A percentile compares a stretch with the other conserved stretches of the same genome.
These are phyloP conservation scores for Epizoanthus ramosus DNA, from an alignment of 92 coral and sea anemone genomes.

Conservation along the genomic window DNA sequence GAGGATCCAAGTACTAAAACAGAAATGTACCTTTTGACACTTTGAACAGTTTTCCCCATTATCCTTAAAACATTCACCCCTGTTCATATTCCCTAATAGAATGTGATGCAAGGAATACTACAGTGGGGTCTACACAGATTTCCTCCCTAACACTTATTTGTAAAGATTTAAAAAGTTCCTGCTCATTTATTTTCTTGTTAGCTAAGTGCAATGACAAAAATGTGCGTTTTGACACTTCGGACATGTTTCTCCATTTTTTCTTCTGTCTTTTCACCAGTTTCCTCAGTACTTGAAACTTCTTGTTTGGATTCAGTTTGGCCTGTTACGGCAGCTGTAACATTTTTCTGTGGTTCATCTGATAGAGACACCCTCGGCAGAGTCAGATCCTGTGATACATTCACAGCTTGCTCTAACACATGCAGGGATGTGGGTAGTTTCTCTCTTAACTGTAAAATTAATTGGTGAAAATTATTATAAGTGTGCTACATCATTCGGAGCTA, in stretches of 20 bases:
- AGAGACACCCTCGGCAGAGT: conserved; percentile 12
- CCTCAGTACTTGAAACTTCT: background rate
- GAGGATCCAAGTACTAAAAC: too few relatives aligned
- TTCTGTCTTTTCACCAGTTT: background rate
- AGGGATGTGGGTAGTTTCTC: conserved; percentile 35
- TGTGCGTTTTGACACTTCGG: too few relatives aligned
- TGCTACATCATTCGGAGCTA: background rate
- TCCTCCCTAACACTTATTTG: too few relatives aligned
- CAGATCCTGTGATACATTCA: conserved; percentile 21
- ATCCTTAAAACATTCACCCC: too few relatives aligned
- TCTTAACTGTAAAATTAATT: background rate
- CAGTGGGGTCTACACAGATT: too few relatives aligned
- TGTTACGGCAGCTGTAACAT: background rate
- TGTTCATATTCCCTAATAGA: too few relatives aligned
- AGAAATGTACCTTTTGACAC: too few relatives aligned
- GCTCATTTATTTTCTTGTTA: too few relatives aligned
- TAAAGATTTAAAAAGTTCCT: too few relatives aligned
- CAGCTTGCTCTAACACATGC: conserved; percentile 35
- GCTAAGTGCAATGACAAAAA: too few relatives aligned
- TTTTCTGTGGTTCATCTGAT: background rate
- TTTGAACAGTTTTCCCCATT: too few relatives aligned
- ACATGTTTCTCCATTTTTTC: conserved; percentile 33
- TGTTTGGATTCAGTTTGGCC: background rate
- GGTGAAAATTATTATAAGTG: background rate
- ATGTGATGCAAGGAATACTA: too few relatives aligned